phyloP scores from a whole-genome alignment of 2,113 vertebrate species.

The Leptodactylus fuscus region DNA sequence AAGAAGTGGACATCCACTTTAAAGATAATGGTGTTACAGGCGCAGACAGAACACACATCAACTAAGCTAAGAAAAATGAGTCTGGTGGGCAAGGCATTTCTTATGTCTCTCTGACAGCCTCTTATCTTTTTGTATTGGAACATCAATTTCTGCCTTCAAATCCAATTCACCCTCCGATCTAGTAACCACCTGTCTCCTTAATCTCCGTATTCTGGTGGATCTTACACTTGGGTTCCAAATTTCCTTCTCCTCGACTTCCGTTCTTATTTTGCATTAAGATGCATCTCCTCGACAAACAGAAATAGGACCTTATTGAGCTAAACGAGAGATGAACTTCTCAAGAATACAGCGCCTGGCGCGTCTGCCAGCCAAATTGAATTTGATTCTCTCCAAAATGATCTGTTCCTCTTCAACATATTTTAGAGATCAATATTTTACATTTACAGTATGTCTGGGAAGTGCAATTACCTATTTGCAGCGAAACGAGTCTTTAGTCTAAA shows the following conservation, averaged over 20 bases:
- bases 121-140: slow-evolving; percentile 25
- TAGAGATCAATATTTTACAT: slow-evolving; percentile 58
- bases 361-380: slow-evolving; percentile 53
- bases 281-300: neutral
- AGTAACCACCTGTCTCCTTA: neutral
- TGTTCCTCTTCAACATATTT: slow-evolving; percentile 54
- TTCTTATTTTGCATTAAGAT: neutral
- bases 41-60: neutral
- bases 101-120: slow-evolving; percentile 18
- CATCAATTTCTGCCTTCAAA: slow-evolving; percentile 48
- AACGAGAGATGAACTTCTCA: slow-evolving; percentile 14
- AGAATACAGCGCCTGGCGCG: neutral
- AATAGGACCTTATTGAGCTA: slow-evolving; percentile 6
- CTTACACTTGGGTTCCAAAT: neutral
- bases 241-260: slow-evolving; percentile 3
- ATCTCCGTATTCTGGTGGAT: neutral
- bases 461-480: slow-evolving; percentile 57
- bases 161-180: slow-evolving; percentile 26
- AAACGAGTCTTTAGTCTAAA: slow-evolving; percentile 54
- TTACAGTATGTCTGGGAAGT: slow-evolving; percentile 53
- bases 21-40: slow-evolving; percentile 1
- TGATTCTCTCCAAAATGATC: slow-evolving; percentile 40
- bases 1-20: too few relatives aligned
- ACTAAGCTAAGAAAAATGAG: slow-evolving; percentile 17
- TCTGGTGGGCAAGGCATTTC: slow-evolving; percentile 23